phyloP scores from a whole-genome alignment of 2,113 vertebrate genomes.

The Paratilapia polleni region DNA sequence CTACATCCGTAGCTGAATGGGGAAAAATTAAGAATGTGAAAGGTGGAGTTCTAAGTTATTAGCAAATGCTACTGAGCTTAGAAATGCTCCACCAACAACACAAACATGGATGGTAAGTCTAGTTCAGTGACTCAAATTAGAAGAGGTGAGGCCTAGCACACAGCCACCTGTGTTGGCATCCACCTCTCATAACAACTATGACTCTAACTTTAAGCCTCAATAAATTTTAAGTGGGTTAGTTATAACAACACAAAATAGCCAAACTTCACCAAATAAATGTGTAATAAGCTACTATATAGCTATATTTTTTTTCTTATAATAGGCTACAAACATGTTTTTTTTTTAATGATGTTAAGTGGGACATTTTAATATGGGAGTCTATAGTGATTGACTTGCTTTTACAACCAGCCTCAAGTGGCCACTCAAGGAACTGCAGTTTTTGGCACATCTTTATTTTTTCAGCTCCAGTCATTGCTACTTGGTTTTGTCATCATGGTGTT shows the following conservation, averaged over 20 bases:
- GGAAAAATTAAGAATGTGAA: background rate
- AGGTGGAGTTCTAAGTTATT: background rate
- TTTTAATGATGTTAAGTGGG: no score
- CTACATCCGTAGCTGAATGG: background rate
- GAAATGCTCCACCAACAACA: background rate
- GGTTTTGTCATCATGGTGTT: background rate
- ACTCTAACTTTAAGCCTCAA: background rate
- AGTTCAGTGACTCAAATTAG: no score
- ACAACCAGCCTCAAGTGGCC: background rate
- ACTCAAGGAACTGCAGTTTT: background rate
- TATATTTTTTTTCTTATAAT: no score
- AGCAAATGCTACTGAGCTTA: background rate
- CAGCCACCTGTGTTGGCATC: background rate
- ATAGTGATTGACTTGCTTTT: background rate
- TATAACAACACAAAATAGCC: background rate
- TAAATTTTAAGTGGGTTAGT: background rate
- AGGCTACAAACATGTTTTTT: no score
- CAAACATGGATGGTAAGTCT: background rate
- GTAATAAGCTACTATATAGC: background rate
- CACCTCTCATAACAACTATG: background rate
- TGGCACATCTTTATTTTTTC: background rate
- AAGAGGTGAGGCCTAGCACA: background rate
- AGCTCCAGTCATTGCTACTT: background rate
- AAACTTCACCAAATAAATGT: background rate
- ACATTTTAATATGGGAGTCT: background rate